Conservation (phyloP, 2,113 vertebrate genomes). For the Microtus richardsoni region DNA sequence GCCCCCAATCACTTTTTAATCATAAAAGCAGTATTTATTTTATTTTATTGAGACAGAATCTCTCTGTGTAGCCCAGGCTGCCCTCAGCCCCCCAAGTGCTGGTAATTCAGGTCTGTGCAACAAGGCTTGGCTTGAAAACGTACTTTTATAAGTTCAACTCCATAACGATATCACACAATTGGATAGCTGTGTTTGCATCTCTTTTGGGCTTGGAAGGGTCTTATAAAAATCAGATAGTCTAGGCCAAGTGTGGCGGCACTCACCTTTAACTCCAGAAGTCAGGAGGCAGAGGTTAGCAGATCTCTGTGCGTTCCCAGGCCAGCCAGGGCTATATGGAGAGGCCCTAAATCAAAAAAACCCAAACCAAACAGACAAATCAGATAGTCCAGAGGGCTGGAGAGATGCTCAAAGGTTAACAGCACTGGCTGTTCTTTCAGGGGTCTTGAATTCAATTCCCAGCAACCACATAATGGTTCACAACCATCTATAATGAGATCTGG, state of each 20-base stretch:
- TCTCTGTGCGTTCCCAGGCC: not conserved
- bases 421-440: too few species aligned
- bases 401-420: too few species aligned
- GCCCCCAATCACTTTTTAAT: not conserved
- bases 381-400: not conserved
- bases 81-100: not conserved
- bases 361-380: not conserved
- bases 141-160: not conserved
- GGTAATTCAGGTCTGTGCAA: not conserved
- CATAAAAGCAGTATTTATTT: not conserved
- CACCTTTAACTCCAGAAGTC: not conserved
- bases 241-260: not conserved
- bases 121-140: not conserved
- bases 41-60: not conserved
- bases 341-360: not conserved
- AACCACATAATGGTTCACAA: too few species aligned
- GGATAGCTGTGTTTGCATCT: not conserved
- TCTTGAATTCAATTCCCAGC: too few species aligned
- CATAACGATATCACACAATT: not conserved
- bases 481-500: too few species aligned
- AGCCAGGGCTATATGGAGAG: not conserved
- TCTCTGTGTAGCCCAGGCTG: not conserved
- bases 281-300: not conserved
- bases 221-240: not conserved
- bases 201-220: not conserved